Percentiles rank a stretch among this genome's conserved stretches.
phyloP scores from a whole-genome alignment of 2,888 invertebrate species.

The Brenthis ino region DNA sequence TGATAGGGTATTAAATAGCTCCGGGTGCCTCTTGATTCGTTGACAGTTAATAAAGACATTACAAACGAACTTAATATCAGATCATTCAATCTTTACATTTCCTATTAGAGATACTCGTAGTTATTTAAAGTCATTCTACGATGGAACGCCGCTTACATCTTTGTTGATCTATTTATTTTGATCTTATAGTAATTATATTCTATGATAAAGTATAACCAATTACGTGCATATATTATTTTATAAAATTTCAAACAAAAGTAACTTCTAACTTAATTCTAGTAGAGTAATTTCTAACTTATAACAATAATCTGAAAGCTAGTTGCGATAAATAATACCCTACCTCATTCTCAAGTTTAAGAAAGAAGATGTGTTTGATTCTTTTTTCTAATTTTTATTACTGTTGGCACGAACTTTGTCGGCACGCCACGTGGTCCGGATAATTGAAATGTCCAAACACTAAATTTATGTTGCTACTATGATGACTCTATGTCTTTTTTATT shows the following conservation, averaged over 20 bases:
- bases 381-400: constrained; percentile 70
- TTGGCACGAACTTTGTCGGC: constrained; percentile 77
- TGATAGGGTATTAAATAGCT: constrained; percentile 78
- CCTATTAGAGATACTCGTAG: constrained; percentile 32
- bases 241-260: neutral
- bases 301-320: neutral
- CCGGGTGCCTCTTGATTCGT: constrained; percentile 71
- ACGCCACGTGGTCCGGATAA: constrained; percentile 78
- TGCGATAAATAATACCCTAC: constrained; percentile 27
- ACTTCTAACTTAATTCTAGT: neutral
- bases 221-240: too few species aligned
- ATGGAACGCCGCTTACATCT: constrained; percentile 6
- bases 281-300: neutral
- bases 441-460: constrained; percentile 80
- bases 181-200: neutral
- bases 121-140: constrained; percentile 27
- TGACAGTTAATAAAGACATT: constrained; percentile 82
- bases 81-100: constrained; percentile 59
- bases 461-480: constrained; percentile 73
- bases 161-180: constrained; percentile 3
- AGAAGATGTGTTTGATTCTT: constrained; percentile 46
- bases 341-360: constrained; percentile 34
- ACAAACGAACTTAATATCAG: constrained; percentile 71
- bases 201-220: too few species aligned
- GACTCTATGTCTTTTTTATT: constrained; percentile 45